phyloP scores from a whole-genome alignment of 1,140 invertebrate species.

The Hyles euphorbiae region DNA sequence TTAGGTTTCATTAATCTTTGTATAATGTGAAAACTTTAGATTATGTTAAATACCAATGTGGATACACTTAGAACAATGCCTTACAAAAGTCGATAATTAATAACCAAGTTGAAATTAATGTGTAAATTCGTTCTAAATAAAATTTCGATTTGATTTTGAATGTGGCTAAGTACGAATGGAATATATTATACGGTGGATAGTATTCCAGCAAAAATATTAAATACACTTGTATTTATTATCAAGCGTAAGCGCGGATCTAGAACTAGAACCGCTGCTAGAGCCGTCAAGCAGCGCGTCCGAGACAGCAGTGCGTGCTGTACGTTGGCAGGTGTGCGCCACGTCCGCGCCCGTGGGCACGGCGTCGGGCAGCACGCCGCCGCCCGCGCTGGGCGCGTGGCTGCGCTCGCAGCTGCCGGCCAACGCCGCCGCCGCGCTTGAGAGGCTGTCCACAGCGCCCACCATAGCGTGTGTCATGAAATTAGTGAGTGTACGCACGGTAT shows the following conservation, averaged over 20 bases:
- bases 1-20: too few species aligned
- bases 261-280: slow-evolving; percentile 39
- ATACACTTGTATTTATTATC: slow-evolving; percentile 1
- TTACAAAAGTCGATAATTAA: too few species aligned
- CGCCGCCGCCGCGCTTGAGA: slow-evolving; percentile 43
- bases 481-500: slow-evolving; percentile 31
- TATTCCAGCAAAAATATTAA: too few species aligned
- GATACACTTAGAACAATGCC: too few species aligned
- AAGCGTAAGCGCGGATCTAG: slow-evolving; percentile 46
- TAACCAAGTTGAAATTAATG: too few species aligned
- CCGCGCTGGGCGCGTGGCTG: slow-evolving; percentile 49
- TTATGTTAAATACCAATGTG: too few species aligned
- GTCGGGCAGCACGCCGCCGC: slow-evolving; percentile 29
- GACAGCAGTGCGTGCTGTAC: slow-evolving; percentile 36
- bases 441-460: slow-evolving; percentile 30
- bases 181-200: too few species aligned
- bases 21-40: too few species aligned
- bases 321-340: slow-evolving; percentile 42
- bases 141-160: too few species aligned
- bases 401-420: slow-evolving; percentile 48
- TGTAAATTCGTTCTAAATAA: too few species aligned
- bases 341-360: slow-evolving; percentile 24
- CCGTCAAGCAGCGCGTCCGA: slow-evolving; percentile 28
- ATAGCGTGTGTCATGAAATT: slow-evolving; percentile 33
- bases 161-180: too few species aligned